Evolutionary conservation across 2,888 invertebrate species (phyloP).

Genomic region (Epistrophe grossulariae): DNA sequence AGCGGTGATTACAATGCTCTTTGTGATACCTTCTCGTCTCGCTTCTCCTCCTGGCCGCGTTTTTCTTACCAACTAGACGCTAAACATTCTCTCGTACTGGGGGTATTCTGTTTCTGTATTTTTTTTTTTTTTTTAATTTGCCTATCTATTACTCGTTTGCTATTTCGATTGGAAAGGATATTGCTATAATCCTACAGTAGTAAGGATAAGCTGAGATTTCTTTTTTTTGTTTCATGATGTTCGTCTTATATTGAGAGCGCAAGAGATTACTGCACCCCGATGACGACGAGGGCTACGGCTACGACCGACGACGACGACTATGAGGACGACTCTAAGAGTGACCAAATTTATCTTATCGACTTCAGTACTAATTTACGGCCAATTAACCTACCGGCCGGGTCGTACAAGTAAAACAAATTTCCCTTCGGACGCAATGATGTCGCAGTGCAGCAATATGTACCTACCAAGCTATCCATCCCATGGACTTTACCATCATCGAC

Average conservation of each 20-base stretch:
- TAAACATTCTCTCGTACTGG: not conserved
- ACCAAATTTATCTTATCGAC: conserved; percentile 76
- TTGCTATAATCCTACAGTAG: conserved; percentile 57
- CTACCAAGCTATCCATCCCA: conserved; percentile 3
- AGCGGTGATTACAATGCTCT: conserved; percentile 75
- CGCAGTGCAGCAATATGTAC: conserved; percentile 66
- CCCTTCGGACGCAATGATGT: conserved; percentile 71
- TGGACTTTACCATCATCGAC: conserved; percentile 25
- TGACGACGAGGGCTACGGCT: too few relatives aligned
- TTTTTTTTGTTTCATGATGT: conserved; percentile 18
- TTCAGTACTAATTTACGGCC: conserved; percentile 75
- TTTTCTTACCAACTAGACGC: conserved; percentile 7
- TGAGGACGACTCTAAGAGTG: conserved; percentile 51
- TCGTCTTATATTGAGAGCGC: conserved; percentile 16
- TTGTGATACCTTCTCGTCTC: conserved; percentile 61
- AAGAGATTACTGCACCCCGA: conserved; percentile 62
- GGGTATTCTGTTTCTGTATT: conserved; percentile 24
- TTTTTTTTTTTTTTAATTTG: conserved; percentile 59
- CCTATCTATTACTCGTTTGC: conserved; percentile 67
- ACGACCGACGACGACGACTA: not conserved
- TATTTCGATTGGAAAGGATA: conserved; percentile 70
- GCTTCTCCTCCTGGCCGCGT: conserved; percentile 4
- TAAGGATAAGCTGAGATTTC: conserved; percentile 55
- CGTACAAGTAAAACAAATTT: conserved; percentile 74
- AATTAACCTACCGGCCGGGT: conserved; percentile 71